Evolutionary conservation across 2,888 invertebrate species (phyloP).

Genomic region (Leuctra nigra): DNA sequence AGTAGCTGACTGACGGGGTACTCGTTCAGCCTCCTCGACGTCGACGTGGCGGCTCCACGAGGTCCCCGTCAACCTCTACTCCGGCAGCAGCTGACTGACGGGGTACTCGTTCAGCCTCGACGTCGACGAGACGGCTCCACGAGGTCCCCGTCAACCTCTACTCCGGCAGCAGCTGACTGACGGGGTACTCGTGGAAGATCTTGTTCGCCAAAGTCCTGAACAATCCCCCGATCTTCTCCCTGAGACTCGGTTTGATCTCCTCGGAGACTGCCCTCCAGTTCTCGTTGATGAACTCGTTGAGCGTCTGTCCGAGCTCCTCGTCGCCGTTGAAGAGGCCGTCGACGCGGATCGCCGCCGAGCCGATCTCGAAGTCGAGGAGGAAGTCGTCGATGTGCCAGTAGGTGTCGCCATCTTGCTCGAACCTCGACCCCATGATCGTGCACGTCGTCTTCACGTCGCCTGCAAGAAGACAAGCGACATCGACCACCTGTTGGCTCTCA

Average conservation of each 20-base stretch:
- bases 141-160: too few species aligned
- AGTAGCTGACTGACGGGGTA: too few species aligned
- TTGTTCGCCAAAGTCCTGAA: constrained; percentile 53
- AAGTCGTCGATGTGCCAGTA: constrained; percentile 58
- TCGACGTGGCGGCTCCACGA: too few species aligned
- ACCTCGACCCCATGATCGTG: constrained; percentile 53
- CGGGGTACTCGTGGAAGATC: constrained; percentile 51
- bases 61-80: too few species aligned
- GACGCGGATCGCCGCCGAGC: constrained; percentile 55
- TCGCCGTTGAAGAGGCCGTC: constrained; percentile 70
- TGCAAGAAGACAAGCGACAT: constrained; percentile 33
- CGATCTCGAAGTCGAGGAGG: constrained; percentile 58
- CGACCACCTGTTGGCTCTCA: neutral
- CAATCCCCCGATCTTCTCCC: constrained; percentile 52
- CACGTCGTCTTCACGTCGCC: constrained; percentile 60
- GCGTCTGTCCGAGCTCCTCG: constrained; percentile 53
- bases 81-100: too few species aligned
- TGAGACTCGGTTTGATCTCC: constrained; percentile 64
- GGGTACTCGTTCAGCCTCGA: too few species aligned
- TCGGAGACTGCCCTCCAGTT: constrained; percentile 66
- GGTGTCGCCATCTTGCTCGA: constrained; percentile 43
- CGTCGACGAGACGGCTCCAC: too few species aligned
- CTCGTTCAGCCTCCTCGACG: too few species aligned
- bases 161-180: constrained; percentile 40
- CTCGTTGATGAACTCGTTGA: constrained; percentile 71